These are phyloP conservation scores for Drosophila ananassae DNA, from an alignment of 1,140 invertebrate genomes.

Conservation along the genomic window DNA sequence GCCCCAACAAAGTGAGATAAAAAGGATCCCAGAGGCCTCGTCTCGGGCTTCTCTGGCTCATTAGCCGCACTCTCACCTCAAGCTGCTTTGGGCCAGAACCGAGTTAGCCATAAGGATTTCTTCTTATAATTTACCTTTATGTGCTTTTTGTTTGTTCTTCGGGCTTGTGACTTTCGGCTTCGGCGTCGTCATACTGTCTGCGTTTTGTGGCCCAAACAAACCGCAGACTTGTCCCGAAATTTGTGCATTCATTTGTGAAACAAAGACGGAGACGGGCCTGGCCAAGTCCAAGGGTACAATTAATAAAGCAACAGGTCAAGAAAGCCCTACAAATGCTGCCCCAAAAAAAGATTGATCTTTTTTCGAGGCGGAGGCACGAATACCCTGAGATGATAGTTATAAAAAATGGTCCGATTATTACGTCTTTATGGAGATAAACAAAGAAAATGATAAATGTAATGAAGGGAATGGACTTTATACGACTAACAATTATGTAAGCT, in stretches of 20 bases:
- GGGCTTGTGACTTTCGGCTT: conserved; percentile 52
- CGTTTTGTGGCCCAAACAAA: conserved; percentile 65
- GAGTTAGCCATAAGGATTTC: conserved; percentile 55
- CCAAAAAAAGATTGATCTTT: conserved; percentile 14
- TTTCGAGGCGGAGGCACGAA: conserved; percentile 1
- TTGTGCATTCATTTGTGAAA: conserved; percentile 83
- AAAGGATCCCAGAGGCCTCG: conserved; percentile 28
- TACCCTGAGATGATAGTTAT: conserved; percentile 17
- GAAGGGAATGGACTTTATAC: background rate
- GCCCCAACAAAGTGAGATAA: conserved; percentile 1
- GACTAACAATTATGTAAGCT: too few relatives aligned
- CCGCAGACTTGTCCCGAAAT: conserved; percentile 67
- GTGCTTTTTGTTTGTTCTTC: conserved; percentile 30
- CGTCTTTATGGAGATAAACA: background rate
- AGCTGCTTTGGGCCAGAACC: conserved; percentile 26
- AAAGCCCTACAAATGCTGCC: conserved; percentile 74
- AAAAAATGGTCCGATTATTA: conserved; percentile 23
- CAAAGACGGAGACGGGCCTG: conserved; percentile 39
- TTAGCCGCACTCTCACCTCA: conserved; percentile 73
- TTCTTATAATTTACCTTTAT: conserved; percentile 48
- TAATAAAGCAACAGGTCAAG: conserved; percentile 64
- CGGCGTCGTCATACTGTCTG: conserved; percentile 78
- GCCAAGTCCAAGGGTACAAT: conserved; percentile 77
- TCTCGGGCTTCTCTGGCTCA: conserved; percentile 48
- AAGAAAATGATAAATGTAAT: background rate